Conservation (phyloP, 2,797 vertebrate genomes). For the Chelmon rostratus region DNA sequence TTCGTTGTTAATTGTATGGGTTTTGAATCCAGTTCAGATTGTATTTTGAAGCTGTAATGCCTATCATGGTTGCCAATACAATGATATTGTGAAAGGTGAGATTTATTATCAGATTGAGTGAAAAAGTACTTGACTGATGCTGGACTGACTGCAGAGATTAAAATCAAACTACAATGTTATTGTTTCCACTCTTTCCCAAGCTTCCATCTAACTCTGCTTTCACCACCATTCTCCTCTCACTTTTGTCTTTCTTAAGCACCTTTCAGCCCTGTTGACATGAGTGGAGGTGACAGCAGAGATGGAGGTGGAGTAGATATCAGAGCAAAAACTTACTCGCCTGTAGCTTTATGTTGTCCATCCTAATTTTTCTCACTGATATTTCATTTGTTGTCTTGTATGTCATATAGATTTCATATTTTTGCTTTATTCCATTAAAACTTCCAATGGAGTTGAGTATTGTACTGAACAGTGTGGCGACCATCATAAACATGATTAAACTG, state of each 20-base stretch:
- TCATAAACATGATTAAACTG: too few relatives aligned
- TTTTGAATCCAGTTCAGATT: background rate
- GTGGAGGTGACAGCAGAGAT: background rate
- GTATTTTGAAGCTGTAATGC: background rate
- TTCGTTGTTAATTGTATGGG: background rate
- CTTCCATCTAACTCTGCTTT: background rate
- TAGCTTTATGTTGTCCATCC: too few relatives aligned
- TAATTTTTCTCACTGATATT: too few relatives aligned
- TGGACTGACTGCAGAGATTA: slow-evolving; percentile 5
- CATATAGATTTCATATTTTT: too few relatives aligned
- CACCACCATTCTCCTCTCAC: background rate
- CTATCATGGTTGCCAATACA: too few relatives aligned
- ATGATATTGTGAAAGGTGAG: background rate
- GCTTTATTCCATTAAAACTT: too few relatives aligned
- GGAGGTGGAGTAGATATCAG: background rate
- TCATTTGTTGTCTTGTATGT: too few relatives aligned
- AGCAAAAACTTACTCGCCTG: too few relatives aligned
- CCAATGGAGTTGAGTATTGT: too few relatives aligned
- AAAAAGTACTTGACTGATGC: slow-evolving; percentile 2
- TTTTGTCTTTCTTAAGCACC: background rate
- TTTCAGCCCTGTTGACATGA: background rate
- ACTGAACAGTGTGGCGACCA: too few relatives aligned
- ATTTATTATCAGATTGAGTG: background rate
- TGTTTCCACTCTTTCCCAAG: background rate
- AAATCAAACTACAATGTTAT: background rate